Base-by-base conservation (phyloP, 2,113 vertebrate species). In the Chaenocephalus aceratus region DNA sequence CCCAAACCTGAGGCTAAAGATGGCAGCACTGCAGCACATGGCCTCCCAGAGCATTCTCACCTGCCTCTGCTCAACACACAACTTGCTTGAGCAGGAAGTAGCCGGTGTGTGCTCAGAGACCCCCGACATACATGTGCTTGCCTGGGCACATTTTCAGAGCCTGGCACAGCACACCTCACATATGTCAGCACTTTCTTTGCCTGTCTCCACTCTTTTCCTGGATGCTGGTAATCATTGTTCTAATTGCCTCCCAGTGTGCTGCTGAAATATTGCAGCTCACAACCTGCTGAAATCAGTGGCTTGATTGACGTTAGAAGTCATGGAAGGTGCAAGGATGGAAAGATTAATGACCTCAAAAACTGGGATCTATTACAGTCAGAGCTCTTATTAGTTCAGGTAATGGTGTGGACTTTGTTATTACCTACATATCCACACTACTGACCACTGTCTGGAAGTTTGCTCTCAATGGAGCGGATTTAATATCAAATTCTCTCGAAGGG, bases 151-250 rank as follows among this genome's bases (percentile, higher is more conserved):
- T 85, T 91, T 86, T 82, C 51, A 63, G 53, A 73, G 53, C 30
- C 72, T 87, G 89, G 88, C 86, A 88, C 80, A 45, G 70, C 71
- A 81, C 72, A 53, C 64, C 84, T 83, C 82, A 79, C 89, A 87
- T 84, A 84, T 76, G 88, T 92, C 89, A 94, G 90, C 89, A 76
- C 77, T 92, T 92, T 88, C 59, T 65, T 69, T 62, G 66, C 52
- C 62, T 15, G 59, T 85, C 84, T 80, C 80, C 65, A 49, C 73
- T 80, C 80, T 76, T 80, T 63, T 68, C 18, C 76, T 68, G 77
- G 79, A 71, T 57, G 59, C 71, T 41, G 81, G 72, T 83, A 71
- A 89, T 85, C 85, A 82, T 82, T 71, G 76, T 75, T 87, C 64
- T 87, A 90, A 93, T 92, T 80, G 84, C 44, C 67, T 80, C 80